Evolutionary conservation across 2,888 invertebrate species (phyloP).

Genomic region (Penaeus monodon): DNA sequence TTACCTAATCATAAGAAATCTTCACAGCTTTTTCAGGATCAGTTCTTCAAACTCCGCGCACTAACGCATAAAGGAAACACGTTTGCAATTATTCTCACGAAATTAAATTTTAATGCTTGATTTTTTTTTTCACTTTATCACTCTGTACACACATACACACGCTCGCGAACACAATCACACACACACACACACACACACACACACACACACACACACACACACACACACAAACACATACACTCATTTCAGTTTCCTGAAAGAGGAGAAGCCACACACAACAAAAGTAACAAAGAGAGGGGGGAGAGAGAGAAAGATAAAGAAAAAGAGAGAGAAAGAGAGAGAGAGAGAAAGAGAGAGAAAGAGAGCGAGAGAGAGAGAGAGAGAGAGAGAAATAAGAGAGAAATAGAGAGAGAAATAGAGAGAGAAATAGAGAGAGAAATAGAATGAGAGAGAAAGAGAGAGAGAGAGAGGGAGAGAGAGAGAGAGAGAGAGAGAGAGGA

Average conservation of each 20-base stretch:
- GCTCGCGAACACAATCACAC: neutral
- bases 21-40: no score
- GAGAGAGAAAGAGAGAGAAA: neutral
- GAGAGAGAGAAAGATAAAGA: neutral
- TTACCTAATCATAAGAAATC: no score
- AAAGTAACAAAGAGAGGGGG: no score
- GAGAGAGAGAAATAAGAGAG: no score
- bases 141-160: neutral
- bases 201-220: no score
- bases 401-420: no score
- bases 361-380: neutral
- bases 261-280: neutral
- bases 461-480: neutral
- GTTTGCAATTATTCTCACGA: no score
- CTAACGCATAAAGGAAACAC: no score
- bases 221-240: no score
- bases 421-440: no score
- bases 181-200: neutral
- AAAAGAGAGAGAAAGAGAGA: neutral
- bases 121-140: neutral
- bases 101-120: no score
- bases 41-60: no score
- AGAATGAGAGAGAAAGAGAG: neutral
- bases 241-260: neutral
- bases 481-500: neutral